phyloP scores from a whole-genome alignment of 2,113 vertebrate species.

The Lucifuga dentata region DNA sequence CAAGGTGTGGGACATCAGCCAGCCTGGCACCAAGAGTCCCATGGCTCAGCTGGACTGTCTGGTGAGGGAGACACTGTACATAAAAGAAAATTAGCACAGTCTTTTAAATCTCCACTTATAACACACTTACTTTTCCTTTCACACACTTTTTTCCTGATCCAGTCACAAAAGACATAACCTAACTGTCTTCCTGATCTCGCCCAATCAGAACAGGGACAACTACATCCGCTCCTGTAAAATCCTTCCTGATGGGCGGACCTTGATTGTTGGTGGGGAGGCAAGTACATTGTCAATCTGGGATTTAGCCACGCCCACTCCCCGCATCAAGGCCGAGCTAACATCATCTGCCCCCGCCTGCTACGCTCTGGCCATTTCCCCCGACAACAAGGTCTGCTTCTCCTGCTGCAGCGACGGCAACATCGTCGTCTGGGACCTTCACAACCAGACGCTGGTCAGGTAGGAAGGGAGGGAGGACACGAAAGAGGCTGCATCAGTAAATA shows the following conservation, averaged over 20 bases:
- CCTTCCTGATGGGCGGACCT: conserved; percentile 85
- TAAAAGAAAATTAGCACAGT: too few species aligned
- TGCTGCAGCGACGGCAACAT: conserved; percentile 91
- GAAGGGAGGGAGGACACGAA: conserved; percentile 11
- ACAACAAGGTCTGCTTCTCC: conserved; percentile 92
- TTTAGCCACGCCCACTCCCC: conserved; percentile 85
- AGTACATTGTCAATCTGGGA: conserved; percentile 88
- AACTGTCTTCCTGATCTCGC: conserved; percentile 48
- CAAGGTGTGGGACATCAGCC: conserved; percentile 80
- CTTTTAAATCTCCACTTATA: too few species aligned
- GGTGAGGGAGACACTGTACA: too few species aligned
- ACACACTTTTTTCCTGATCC: not conserved
- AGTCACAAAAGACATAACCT: conserved; percentile 73
- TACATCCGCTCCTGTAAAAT: conserved; percentile 88
- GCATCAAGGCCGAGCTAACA: conserved; percentile 90
- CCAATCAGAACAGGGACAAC: conserved; percentile 86
- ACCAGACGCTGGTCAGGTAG: conserved; percentile 86
- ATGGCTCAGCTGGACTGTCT: conserved; percentile 90
- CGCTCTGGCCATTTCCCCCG: conserved; percentile 89
- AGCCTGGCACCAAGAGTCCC: conserved; percentile 89
- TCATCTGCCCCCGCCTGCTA: conserved; percentile 89
- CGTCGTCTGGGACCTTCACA: conserved; percentile 89
- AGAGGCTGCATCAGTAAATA: too few species aligned
- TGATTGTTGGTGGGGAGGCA: conserved; percentile 87
- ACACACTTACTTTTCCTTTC: too few species aligned